Conservation (phyloP, 2,797 vertebrate species). For the Diglossa cyanea region DNA sequence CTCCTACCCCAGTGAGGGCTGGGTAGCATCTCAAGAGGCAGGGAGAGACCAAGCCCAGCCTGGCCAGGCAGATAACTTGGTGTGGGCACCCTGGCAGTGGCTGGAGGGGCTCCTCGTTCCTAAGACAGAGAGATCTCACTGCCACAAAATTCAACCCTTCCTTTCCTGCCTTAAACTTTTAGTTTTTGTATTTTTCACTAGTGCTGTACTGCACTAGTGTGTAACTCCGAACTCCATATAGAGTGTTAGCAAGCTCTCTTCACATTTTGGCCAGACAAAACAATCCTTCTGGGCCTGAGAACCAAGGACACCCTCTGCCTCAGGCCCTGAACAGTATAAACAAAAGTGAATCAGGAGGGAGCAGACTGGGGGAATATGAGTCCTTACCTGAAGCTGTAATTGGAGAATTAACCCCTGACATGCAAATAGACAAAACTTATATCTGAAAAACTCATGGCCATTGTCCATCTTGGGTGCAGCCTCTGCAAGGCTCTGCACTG, state of each 20-base stretch:
- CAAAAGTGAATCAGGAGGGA: not conserved
- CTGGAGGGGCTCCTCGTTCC: not conserved
- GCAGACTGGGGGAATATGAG: not conserved
- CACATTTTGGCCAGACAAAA: not conserved
- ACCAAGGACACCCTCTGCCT: not conserved
- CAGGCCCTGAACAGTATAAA: not conserved
- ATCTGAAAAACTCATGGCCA: not conserved
- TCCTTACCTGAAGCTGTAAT: not conserved
- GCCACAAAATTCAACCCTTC: not conserved
- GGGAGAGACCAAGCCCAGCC: not conserved
- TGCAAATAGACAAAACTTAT: not conserved
- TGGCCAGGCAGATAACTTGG: rapidly evolving
- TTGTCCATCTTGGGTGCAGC: not conserved
- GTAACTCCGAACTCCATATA: not conserved
- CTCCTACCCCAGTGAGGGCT: not conserved
- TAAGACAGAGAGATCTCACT: not conserved
- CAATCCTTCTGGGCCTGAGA: not conserved
- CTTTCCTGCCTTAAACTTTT: not conserved
- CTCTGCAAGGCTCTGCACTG: not conserved
- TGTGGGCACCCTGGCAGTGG: not conserved
- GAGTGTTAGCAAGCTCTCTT: too few species aligned
- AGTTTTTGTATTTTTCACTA: rapidly evolving
- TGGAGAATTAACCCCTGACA: not conserved
- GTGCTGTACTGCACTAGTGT: not conserved
- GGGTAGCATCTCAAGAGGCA: not conserved